phyloP scores from a whole-genome alignment of 2,797 vertebrate genomes.

The Meriones psammophilus region DNA sequence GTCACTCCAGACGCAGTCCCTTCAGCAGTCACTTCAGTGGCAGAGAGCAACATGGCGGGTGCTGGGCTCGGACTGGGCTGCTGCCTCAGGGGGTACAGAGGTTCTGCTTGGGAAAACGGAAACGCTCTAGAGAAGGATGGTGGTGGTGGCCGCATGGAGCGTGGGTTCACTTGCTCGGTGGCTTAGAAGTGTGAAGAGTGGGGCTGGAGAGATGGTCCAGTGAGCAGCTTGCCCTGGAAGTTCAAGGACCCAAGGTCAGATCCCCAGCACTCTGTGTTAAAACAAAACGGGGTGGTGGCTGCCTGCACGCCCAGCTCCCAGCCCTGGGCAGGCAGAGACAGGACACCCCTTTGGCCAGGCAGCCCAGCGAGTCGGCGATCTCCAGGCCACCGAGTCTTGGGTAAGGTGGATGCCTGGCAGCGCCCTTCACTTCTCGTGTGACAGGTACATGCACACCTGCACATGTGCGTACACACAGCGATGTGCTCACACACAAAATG shows the following conservation, averaged over 20 bases:
- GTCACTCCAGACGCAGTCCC: no score
- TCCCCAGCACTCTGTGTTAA: background rate
- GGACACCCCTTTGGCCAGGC: background rate
- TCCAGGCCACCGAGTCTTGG: background rate
- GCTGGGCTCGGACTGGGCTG: rapidly evolving
- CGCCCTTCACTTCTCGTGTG: background rate
- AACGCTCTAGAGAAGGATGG: background rate
- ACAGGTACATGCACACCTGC: background rate
- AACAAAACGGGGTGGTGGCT: background rate
- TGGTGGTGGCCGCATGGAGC: rapidly evolving
- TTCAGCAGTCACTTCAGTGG: background rate
- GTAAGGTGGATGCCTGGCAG: background rate
- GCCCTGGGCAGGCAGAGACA: background rate
- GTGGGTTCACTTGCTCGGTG: rapidly evolving
- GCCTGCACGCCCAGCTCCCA: background rate
- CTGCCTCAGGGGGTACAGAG: rapidly evolving
- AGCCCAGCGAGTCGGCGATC: background rate
- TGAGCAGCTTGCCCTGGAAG: background rate
- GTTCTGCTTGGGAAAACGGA: background rate
- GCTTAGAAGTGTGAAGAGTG: background rate
- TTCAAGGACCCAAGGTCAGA: background rate
- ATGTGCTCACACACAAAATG: no score
- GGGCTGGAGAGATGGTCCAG: no score
- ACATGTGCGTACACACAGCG: background rate
- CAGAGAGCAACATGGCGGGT: background rate